Conservation (phyloP, 2,113 vertebrate genomes). For the Zootoca vivipara region DNA sequence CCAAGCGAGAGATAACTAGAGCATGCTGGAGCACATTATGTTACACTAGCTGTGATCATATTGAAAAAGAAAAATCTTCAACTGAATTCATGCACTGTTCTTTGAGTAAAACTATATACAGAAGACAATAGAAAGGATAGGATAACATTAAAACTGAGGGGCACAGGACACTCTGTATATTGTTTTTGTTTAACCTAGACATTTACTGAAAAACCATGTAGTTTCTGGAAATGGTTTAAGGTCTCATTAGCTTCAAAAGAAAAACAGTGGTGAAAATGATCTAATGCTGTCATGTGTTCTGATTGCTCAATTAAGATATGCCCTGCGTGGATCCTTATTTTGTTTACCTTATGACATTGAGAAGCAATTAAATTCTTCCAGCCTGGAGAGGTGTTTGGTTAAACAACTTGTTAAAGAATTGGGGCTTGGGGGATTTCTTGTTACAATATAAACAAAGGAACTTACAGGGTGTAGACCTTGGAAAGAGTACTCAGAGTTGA, state of each 20-base stretch:
- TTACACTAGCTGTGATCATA: background rate
- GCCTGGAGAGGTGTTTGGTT: constrained; percentile 20
- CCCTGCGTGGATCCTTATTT: constrained; percentile 12
- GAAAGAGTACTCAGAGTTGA: background rate
- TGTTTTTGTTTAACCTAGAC: background rate
- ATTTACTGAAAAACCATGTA: background rate
- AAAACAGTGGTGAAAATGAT: constrained; percentile 2
- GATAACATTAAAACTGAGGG: background rate
- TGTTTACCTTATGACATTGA: constrained; percentile 30
- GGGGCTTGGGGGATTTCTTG: background rate
- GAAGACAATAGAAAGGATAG: background rate
- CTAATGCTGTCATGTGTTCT: constrained; percentile 27
- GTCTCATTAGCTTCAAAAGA: constrained; percentile 16
- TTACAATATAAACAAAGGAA: constrained; percentile 13
- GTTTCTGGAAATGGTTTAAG: constrained; percentile 1
- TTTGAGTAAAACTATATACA: background rate
- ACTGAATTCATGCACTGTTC: background rate
- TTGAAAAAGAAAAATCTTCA: background rate
- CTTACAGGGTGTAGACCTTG: background rate
- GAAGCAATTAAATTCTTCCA: constrained; percentile 25
- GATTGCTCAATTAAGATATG: constrained; percentile 25
- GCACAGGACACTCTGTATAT: background rate
- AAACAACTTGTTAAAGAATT: constrained; percentile 26
- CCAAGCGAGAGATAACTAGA: too few relatives aligned
- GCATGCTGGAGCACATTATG: background rate